Evolutionary conservation across 2,888 invertebrate species (phyloP), one percentile per base, ranked within the genome.

Genomic region (Lacanobia oleracea): DNA sequence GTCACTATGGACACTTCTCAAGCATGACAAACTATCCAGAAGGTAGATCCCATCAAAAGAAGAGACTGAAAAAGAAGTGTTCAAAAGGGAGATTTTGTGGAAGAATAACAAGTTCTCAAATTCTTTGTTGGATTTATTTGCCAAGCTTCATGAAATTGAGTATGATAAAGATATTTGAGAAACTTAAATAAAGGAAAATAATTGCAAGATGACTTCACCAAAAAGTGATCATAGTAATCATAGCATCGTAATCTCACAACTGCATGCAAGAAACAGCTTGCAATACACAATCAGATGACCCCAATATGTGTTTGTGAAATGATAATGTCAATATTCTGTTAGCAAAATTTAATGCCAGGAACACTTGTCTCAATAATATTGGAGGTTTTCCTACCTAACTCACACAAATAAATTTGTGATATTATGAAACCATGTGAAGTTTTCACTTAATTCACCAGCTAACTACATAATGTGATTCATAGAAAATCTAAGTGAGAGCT

Each of bases 331-430:
- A 74, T 79, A 63, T 63, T 79, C 54, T 65, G 50, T 16, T 48
- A 18, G 18, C 6, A 48, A 48, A 16, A 18, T 7, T 18, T 48
- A 23, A 16, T 53, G 14, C 1, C 21, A 12, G 8, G 6, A 63
- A 66, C 82, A 81, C 57, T 50, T 81, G 71, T 68, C 43, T 69
- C 59, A 69, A 81, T 51, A 50, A 59, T 18, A 61, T 33, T 53
- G n/a, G 7, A 33, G 53, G 54, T 43, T 74, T 48, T n/a, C n/a
- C n/a, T n/a, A n/a, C n/a, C n/a, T n/a, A n/a, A n/a, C n/a, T n/a
- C n/a, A n/a, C n/a, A n/a, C n/a, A n/a, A n/a, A n/a, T n/a, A n/a
- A n/a, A n/a, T n/a, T n/a, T n/a, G n/a, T n/a, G n/a, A n/a, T n/a
- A n/a, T n/a, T n/a, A n/a, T 9, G 40, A 40, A 40, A 40, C 40